Evolutionary conservation across 64 coral and sea anemone genomes (phyloP).

Genomic region (Pocillopora damicornis): DNA sequence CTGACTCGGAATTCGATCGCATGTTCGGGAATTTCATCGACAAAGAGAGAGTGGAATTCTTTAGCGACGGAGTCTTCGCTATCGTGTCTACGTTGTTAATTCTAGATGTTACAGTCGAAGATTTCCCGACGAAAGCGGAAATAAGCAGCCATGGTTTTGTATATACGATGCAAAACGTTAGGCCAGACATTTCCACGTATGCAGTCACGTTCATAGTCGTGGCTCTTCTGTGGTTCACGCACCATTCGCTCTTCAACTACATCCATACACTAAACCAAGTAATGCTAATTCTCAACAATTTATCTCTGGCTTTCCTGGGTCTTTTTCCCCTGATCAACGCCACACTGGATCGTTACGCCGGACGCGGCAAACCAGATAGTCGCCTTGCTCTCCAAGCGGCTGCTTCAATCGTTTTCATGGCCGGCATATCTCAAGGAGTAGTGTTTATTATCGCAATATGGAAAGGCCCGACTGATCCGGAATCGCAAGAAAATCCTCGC

Average conservation of each 20-base stretch:
- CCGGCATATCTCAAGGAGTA: constrained; percentile 65
- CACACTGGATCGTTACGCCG: constrained; percentile 71
- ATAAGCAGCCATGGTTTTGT: constrained; percentile 60
- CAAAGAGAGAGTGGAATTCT: constrained; percentile 93
- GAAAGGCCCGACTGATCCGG: constrained; percentile 48
- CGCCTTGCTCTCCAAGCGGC: constrained; percentile 71
- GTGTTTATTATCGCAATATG: constrained; percentile 76
- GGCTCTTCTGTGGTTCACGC: constrained; percentile 88
- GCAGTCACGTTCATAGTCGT: constrained; percentile 85
- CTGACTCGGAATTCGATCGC: constrained; percentile 70
- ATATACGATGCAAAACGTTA: constrained; percentile 51
- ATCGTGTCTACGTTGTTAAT: constrained; percentile 91
- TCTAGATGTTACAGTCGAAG: constrained; percentile 80
- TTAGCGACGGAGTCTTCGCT: constrained; percentile 93
- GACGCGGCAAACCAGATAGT: constrained; percentile 40
- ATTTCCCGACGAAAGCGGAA: constrained; percentile 63
- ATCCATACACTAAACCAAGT: constrained; percentile 88
- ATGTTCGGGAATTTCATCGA: constrained; percentile 92
- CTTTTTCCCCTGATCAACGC: constrained; percentile 69
- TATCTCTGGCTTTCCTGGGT: constrained; percentile 88
- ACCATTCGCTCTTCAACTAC: constrained; percentile 89
- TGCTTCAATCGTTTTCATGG: constrained; percentile 64
- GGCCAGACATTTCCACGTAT: constrained; percentile 75
- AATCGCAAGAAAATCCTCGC: constrained; percentile 47
- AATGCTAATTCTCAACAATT: constrained; percentile 86